Evolutionary conservation across 2,797 vertebrate genomes (phyloP).

Genomic region (Bovichtus diacanthus): DNA sequence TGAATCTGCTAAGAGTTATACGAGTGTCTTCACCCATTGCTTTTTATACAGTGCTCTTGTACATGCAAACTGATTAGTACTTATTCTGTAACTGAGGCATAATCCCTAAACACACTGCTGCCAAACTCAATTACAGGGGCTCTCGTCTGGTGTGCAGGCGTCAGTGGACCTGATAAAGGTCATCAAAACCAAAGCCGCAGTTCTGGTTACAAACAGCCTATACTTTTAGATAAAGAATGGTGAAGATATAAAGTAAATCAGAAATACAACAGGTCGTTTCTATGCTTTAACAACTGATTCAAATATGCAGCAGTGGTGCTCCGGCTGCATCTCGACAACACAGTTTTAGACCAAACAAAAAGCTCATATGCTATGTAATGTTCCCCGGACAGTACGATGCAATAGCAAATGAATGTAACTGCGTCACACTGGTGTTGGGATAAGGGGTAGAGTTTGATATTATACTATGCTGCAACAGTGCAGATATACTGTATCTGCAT

Average conservation of each 20-base stretch:
- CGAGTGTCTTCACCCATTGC: slow-evolving; percentile 1
- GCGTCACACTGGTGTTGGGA: slow-evolving; percentile 1
- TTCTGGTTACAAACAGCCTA: slow-evolving; percentile 10
- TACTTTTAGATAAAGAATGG: slow-evolving; percentile 18
- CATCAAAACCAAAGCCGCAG: slow-evolving; percentile 29
- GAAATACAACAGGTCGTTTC: not conserved
- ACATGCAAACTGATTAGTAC: slow-evolving; percentile 34
- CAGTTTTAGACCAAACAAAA: slow-evolving; percentile 12
- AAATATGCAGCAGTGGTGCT: not conserved
- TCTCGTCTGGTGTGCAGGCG: slow-evolving; percentile 12
- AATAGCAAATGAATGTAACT: slow-evolving; percentile 17
- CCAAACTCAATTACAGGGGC: slow-evolving; percentile 46
- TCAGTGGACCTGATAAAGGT: slow-evolving; percentile 26
- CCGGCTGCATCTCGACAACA: not conserved
- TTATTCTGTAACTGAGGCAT: slow-evolving; percentile 26
- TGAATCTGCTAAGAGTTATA: slow-evolving; percentile 15
- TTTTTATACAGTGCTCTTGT: slow-evolving; percentile 9
- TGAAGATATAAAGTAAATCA: not conserved
- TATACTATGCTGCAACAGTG: not conserved
- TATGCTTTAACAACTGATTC: slow-evolving; percentile 11
- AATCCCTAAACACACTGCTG: slow-evolving; percentile 38
- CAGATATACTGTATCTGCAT: slow-evolving; percentile 7
- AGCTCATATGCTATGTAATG: not conserved
- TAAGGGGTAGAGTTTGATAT: not conserved
- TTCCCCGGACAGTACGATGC: slow-evolving; percentile 16